Percentiles rank a stretch among this genome's conserved stretches.
Conservation (phyloP, 2,888 invertebrate genomes). For the Protodeltote pygarga region DNA sequence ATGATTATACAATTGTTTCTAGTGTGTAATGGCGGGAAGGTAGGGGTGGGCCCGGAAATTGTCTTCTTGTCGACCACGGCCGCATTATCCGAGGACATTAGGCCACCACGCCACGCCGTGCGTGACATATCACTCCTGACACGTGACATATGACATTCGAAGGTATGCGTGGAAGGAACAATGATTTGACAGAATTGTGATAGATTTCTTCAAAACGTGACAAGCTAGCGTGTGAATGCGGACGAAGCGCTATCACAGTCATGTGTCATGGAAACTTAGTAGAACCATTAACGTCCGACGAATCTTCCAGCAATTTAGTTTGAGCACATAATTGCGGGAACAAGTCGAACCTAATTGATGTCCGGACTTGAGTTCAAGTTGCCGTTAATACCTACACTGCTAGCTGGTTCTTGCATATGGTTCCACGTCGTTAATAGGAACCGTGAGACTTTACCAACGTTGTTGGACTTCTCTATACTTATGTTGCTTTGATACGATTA, state of each 20-base stretch:
- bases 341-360: conserved; percentile 83
- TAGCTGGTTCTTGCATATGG: conserved; percentile 60
- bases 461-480: conserved; percentile 15
- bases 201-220: conserved; percentile 29
- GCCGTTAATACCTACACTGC: conserved; percentile 66
- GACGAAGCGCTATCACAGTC: conserved; percentile 43
- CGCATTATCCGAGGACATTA: conserved; percentile 83
- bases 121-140: conserved; percentile 72
- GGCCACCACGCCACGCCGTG: conserved; percentile 65
- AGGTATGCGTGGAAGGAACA: conserved; percentile 57
- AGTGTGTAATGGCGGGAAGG: conserved; percentile 77
- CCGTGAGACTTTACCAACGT: conserved; percentile 42
- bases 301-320: conserved; percentile 83
- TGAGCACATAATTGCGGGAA: conserved; percentile 85
- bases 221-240: conserved; percentile 37
- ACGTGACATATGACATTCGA: conserved; percentile 71
- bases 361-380: conserved; percentile 75
- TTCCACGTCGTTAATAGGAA: conserved; percentile 41
- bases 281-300: conserved; percentile 77
- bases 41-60: conserved; percentile 83
- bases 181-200: conserved; percentile 64
- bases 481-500: conserved; percentile 36
- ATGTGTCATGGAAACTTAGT: conserved; percentile 74
- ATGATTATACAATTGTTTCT: conserved; percentile 80
- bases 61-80: conserved; percentile 79